Conservation (phyloP, 2,888 invertebrate genomes). For the Phlogophora meticulosa region DNA sequence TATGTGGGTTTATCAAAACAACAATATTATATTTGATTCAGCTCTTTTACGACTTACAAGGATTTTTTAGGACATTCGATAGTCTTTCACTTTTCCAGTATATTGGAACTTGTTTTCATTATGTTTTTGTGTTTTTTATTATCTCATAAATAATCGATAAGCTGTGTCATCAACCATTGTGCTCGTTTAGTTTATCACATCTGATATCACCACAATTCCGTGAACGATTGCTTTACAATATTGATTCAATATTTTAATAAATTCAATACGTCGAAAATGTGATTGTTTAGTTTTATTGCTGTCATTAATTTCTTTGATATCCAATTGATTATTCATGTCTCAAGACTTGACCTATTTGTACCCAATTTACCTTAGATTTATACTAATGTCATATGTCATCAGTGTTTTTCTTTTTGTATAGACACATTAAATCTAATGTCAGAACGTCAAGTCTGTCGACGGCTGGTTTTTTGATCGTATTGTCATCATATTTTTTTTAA, state of each 20-base stretch:
- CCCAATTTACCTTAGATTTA: slow-evolving; percentile 61
- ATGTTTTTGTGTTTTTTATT: slow-evolving; percentile 64
- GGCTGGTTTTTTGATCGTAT: slow-evolving; percentile 40
- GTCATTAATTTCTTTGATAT: slow-evolving; percentile 65
- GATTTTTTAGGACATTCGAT: slow-evolving; percentile 31
- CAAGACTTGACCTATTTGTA: slow-evolving; percentile 63
- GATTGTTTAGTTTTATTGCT: slow-evolving; percentile 66
- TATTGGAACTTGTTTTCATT: slow-evolving; percentile 43
- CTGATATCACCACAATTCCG: slow-evolving; percentile 62
- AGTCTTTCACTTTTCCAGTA: slow-evolving; percentile 46
- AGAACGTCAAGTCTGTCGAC: slow-evolving; percentile 39
- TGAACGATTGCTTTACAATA: slow-evolving; percentile 65
- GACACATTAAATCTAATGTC: slow-evolving; percentile 47
- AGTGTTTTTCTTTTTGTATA: slow-evolving; percentile 48
- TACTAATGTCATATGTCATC: slow-evolving; percentile 48
- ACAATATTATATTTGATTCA: slow-evolving; percentile 21
- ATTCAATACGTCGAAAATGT: slow-evolving; percentile 57
- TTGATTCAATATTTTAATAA: slow-evolving; percentile 69
- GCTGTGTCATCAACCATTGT: slow-evolving; percentile 66
- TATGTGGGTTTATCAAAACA: slow-evolving; percentile 32
- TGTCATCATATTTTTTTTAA: slow-evolving; percentile 45
- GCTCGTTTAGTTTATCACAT: slow-evolving; percentile 62
- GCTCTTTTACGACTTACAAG: slow-evolving; percentile 24
- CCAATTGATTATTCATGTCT: slow-evolving; percentile 63
- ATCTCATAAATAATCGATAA: slow-evolving; percentile 71